Base-by-base conservation (phyloP, 2,113 vertebrate species). In the Donacobius atricapilla region DNA sequence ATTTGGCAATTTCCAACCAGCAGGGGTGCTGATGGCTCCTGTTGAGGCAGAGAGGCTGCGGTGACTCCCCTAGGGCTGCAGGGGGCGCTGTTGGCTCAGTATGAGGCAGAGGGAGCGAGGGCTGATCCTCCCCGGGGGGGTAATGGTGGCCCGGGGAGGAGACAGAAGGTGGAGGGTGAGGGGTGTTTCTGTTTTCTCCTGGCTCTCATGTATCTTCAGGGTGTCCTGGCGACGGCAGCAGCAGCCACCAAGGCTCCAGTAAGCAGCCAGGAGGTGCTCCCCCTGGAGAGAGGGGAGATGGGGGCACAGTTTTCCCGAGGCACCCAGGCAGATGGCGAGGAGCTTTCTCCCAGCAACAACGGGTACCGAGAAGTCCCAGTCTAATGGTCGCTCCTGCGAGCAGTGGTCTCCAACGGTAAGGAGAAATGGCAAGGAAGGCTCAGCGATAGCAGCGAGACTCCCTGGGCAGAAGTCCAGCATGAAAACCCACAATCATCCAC, bases 331-430 rank as follows among this genome's bases (percentile, higher is more conserved):
- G 16, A 31, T 37, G 27, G 33, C 12, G 24, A 30, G 76, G 8
- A 4, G 18, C 25, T 37, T 24, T 79, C 31, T 65, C 15, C 11
- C 15, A 44, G 48, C 19, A 44, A 11, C 1, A 3, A 12, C 0
- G 1, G 33, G 50, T 37, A 35, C 50, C 1, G 4, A 25, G 15
- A 54, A 50, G 13, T 40, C 30, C 35, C 37, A 40, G 27, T 66
- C 25, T 31, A 44, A 1, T 11, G 5, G 3, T 14, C 1, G 0
- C 61, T 56, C 6, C 33, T 45, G 40, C 4, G 5, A 54, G 40
- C 40, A 20, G 33, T 15, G 50, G 33, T 28, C 16, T 23, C 40
- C n/a, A 45, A 30, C 2, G 9, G 40, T 39, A 45, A 45, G 21
- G 33, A 54, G 13, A 16, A 45, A 56, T 16, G 10, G 63, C 42